Evolutionary conservation across 2,888 invertebrate species (phyloP), one percentile per base, ranked within the genome.

Genomic region (Drosophila dives): DNA sequence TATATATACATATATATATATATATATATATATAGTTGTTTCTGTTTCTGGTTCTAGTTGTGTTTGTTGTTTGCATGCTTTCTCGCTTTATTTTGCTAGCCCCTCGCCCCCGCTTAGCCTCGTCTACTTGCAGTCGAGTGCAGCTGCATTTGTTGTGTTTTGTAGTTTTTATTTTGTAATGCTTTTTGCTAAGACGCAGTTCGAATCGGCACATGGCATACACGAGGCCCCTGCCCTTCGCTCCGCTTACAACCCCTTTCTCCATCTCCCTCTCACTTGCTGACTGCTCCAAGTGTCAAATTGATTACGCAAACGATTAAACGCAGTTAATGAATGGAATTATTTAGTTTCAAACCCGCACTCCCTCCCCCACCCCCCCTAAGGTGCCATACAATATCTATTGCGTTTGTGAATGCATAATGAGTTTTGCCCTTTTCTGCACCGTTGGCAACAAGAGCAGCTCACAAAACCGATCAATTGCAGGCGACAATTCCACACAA

Each of bases 291-390:
- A 90, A 83, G 86, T 86, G 90, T 83, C 84, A 73, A 86, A 77
- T 80, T 83, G 78, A 89, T 90, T 90, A 83, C 81, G 72, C 86
- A 90, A 89, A 50, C 63, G 65, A 29, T 68, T 67, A 85, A 82
- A 72, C 66, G 72, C 66, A 70, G 66, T 83, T 88, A 90, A 90
- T 90, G 72, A 90, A 86, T 86, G 90, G 69, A 69, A 83, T 77
- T 77, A 84, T 59, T 73, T 38, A 55, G 20, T 34, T 15, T 29
- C 29, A 29, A 29, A 29, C 5, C 29, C 5, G 2, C 32, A 48
- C 6, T 23, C 45, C 20, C 2, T n/a, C 2, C 6, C 8, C 3
- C 8, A 4, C 11, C 3, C 7, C 54, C 0, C 4, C 1, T 4
- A 15, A 45, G 20, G 4, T 8, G 7, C 34, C 29, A n/a, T 10